phyloP scores from a whole-genome alignment of 2,888 invertebrate genomes.

The Rhingia rostrata region DNA sequence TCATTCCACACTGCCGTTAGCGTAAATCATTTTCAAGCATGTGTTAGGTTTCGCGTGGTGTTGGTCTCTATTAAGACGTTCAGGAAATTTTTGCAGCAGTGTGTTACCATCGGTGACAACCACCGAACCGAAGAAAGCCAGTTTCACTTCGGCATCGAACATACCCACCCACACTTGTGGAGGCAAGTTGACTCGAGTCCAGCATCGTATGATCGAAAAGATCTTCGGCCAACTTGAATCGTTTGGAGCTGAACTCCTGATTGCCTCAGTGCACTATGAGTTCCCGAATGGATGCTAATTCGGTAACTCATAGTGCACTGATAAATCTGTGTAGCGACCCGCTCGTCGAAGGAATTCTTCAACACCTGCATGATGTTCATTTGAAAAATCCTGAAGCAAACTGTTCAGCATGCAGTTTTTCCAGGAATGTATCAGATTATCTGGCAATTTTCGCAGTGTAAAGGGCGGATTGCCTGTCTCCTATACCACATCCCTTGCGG shows the following conservation, averaged over 20 bases:
- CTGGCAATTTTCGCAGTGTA: slow-evolving; percentile 89
- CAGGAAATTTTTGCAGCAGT: slow-evolving; percentile 94
- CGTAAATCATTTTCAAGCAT: too few relatives aligned
- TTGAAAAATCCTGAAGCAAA: slow-evolving; percentile 87
- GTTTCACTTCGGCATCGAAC: slow-evolving; percentile 98
- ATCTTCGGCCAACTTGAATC: slow-evolving; percentile 96
- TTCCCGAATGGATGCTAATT: slow-evolving; percentile 98
- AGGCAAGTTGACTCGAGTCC: slow-evolving; percentile 91
- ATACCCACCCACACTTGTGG: slow-evolving; percentile 96
- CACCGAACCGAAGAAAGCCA: slow-evolving; percentile 97
- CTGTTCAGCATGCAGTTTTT: slow-evolving; percentile 97
- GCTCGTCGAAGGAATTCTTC: slow-evolving; percentile 95
- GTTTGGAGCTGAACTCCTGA: slow-evolving; percentile 96
- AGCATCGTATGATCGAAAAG: slow-evolving; percentile 97
- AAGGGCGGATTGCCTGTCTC: slow-evolving; percentile 95
- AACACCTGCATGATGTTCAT: slow-evolving; percentile 86
- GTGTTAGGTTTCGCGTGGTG: too few relatives aligned
- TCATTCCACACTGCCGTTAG: too few relatives aligned
- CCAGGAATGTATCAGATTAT: slow-evolving; percentile 94
- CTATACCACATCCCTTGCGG: slow-evolving; percentile 93
- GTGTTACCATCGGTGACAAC: slow-evolving; percentile 97
- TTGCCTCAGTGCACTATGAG: too few relatives aligned
- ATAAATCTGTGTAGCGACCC: slow-evolving; percentile 91
- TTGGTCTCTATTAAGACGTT: too few relatives aligned
- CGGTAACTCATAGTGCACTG: slow-evolving; percentile 98